Evolutionary conservation across 2,113 vertebrate species (phyloP).

Genomic region (Toxotes jaculatrix): DNA sequence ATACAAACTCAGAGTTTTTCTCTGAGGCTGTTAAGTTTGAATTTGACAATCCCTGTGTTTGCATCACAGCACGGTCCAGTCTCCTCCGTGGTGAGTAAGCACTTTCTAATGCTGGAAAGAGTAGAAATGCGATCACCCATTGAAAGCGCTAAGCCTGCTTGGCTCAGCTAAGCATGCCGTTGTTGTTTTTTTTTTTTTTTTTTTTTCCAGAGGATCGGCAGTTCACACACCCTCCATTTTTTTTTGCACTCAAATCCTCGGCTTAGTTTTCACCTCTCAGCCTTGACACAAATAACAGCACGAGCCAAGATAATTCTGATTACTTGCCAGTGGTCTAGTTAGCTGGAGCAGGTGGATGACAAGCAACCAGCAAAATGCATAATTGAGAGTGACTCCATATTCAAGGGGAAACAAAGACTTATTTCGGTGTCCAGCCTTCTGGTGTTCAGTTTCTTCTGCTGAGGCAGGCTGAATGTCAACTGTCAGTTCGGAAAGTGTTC

Average conservation of each 20-base stretch:
- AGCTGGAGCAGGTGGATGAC: neutral
- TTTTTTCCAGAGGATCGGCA: conserved; percentile 43
- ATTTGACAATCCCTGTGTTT: conserved; percentile 16
- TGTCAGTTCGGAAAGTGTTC: conserved; percentile 35
- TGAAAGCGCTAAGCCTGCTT: conserved; percentile 66
- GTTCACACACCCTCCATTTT: conserved; percentile 34
- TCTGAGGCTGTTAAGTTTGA: conserved; percentile 28
- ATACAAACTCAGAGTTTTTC: conserved; percentile 20
- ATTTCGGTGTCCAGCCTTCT: neutral
- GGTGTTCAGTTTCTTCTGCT: conserved; percentile 38
- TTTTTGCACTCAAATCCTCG: conserved; percentile 28
- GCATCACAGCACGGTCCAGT: conserved; percentile 17
- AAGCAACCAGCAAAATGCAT: conserved; percentile 16
- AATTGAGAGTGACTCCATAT: neutral
- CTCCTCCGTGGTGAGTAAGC: conserved; percentile 47
- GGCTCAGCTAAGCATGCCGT: conserved; percentile 50
- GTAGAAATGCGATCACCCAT: conserved; percentile 51
- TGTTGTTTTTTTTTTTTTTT: conserved; percentile 24
- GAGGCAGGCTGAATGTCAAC: conserved; percentile 41
- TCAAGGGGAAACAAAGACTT: conserved; percentile 6
- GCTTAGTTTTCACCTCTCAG: conserved; percentile 51
- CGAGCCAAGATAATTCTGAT: conserved; percentile 34
- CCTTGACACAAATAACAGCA: conserved; percentile 39
- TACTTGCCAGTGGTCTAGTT: neutral
- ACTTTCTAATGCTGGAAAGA: conserved; percentile 54